Percentiles rank a stretch among this genome's conserved stretches.
These are phyloP conservation scores for Danio kyathit DNA, from an alignment of 2,797 vertebrate genomes.

Conservation along the genomic window DNA sequence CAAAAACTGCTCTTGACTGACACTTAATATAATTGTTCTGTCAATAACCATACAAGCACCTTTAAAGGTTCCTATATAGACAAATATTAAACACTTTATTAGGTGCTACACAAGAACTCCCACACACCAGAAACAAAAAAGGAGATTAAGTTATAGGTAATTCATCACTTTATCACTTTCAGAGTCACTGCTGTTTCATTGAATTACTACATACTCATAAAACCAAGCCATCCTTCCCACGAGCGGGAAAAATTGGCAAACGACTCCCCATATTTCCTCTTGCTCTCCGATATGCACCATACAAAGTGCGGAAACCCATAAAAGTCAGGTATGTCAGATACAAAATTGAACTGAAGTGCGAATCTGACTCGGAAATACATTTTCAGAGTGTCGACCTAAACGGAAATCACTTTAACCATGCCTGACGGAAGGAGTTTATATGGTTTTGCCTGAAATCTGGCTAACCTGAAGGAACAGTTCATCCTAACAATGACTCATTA, in stretches of 20 bases:
- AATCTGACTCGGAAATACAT: conserved; percentile 17
- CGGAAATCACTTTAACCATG: conserved; percentile 40
- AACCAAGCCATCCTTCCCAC: not conserved
- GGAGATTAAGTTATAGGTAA: not conserved
- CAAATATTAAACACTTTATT: not conserved
- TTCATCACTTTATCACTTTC: not conserved
- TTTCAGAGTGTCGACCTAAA: conserved; percentile 1
- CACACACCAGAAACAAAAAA: conserved; percentile 4
- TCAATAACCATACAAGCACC: not conserved
- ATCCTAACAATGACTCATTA: not conserved
- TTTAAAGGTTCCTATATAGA: not conserved
- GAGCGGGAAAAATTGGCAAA: conserved; percentile 7
- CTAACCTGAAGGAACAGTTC: not conserved
- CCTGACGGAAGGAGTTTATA: conserved; percentile 13
- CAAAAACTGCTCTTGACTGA: not conserved
- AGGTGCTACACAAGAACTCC: not conserved
- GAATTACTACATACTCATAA: not conserved
- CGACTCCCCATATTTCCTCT: not conserved
- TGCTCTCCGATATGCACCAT: not conserved
- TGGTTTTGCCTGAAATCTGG: conserved; percentile 3
- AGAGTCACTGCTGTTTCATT: not conserved
- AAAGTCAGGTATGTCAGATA: conserved; percentile 4
- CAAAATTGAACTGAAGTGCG: not conserved
- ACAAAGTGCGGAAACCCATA: not conserved
- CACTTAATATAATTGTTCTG: conserved; percentile 8